A percentile compares a stretch with the other conserved stretches of the same genome.
phyloP scores from a whole-genome alignment of 2,888 invertebrate species.

The Phengaris arion region DNA sequence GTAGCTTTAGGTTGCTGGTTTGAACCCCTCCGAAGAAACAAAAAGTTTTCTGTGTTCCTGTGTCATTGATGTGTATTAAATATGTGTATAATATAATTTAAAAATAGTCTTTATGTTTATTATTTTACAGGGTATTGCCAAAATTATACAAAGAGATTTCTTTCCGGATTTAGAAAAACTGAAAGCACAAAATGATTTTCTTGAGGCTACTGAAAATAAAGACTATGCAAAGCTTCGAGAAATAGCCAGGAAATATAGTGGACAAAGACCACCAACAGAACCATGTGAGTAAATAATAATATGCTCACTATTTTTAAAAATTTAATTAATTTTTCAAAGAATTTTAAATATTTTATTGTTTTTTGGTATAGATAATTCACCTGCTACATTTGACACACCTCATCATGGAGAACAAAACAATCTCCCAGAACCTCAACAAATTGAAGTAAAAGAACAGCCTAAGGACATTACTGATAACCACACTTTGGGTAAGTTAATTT shows the following conservation, averaged over 20 bases:
- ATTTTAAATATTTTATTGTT: not conserved
- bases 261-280: conserved; percentile 81
- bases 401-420: conserved; percentile 67
- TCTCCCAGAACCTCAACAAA: conserved; percentile 46
- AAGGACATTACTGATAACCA: conserved; percentile 66
- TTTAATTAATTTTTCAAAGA: not conserved
- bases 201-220: conserved; percentile 94
- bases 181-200: conserved; percentile 93
- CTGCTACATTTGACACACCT: conserved; percentile 97
- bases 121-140: conserved; percentile 86
- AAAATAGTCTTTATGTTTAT: not conserved
- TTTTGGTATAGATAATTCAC: conserved; percentile 83
- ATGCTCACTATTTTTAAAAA: not conserved
- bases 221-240: conserved; percentile 92
- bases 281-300: conserved; percentile 70
- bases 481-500: conserved; percentile 58
- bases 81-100: too few species aligned
- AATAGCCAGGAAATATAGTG: conserved; percentile 91
- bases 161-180: conserved; percentile 97
- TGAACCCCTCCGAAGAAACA: too few species aligned
- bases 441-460: conserved; percentile 45
- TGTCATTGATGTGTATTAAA: too few species aligned
- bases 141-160: conserved; percentile 98
- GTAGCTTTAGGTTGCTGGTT: too few species aligned
- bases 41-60: too few species aligned